Evolutionary conservation across 2,113 vertebrate species (phyloP).

Genomic region (Eonycteris spelaea): DNA sequence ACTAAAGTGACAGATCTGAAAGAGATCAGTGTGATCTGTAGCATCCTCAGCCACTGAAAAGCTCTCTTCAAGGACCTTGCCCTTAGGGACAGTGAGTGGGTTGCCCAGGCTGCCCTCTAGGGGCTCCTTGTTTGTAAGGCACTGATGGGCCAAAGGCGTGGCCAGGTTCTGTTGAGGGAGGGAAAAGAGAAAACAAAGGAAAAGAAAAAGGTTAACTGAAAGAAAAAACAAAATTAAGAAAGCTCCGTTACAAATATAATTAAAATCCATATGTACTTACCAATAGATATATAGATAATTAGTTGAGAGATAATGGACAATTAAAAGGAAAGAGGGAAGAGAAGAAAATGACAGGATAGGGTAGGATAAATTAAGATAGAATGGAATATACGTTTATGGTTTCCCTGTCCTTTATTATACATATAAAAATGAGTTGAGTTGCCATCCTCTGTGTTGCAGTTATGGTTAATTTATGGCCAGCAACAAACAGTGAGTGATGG

Average conservation of each 20-base stretch:
- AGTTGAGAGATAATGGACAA: not conserved
- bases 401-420: not conserved
- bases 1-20: not conserved
- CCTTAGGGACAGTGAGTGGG: not conserved
- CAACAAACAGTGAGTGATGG: not conserved
- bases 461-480: not conserved
- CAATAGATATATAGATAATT: not conserved
- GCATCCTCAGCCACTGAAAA: not conserved
- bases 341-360: not conserved
- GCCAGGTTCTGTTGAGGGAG: not conserved
- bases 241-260: not conserved
- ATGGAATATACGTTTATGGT: accelerated
- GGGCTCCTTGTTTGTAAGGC: not conserved
- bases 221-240: not conserved
- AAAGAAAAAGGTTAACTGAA: not conserved
- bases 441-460: not conserved
- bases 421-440: not conserved
- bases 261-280: not conserved
- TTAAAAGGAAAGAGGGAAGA: not conserved
- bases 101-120: accelerated
- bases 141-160: not conserved
- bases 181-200: not conserved
- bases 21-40: not conserved
- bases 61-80: not conserved
- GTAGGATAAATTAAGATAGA: not conserved